These are phyloP conservation scores for Drosophila aff. DNA, from an alignment of 1,140 invertebrate genomes.

Conservation along the genomic window DNA sequence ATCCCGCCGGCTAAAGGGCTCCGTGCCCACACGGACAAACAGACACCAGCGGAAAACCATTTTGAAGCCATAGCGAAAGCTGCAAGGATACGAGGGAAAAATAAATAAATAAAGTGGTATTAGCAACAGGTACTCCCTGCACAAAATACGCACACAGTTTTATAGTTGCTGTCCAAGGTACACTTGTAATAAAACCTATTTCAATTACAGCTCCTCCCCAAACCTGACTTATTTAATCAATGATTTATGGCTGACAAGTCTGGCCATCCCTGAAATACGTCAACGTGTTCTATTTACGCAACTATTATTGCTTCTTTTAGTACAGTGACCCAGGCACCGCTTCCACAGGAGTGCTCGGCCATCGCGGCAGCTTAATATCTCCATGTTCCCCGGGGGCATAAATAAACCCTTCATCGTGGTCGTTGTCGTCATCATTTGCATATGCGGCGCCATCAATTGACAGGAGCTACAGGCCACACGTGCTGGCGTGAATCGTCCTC, in stretches of 20 bases:
- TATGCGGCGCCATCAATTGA: conserved; percentile 52
- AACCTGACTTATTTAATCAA: conserved; percentile 1
- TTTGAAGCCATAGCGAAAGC: conserved; percentile 94
- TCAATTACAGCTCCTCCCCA: background rate
- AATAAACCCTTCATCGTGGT: conserved; percentile 32
- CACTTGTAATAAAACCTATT: conserved; percentile 2
- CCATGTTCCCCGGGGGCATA: conserved; percentile 15
- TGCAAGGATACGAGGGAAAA: conserved; percentile 81
- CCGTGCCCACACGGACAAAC: conserved; percentile 89
- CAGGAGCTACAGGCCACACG: conserved; percentile 31
- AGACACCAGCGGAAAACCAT: conserved; percentile 94
- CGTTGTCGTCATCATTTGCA: conserved; percentile 61
- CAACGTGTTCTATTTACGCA: conserved; percentile 54
- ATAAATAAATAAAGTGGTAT: background rate
- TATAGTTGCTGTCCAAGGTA: background rate
- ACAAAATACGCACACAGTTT: background rate
- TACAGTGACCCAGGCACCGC: conserved; percentile 20
- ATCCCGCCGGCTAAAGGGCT: conserved; percentile 88
- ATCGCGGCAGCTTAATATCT: conserved; percentile 32
- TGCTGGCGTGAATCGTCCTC: conserved; percentile 23
- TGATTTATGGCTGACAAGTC: conserved; percentile 24
- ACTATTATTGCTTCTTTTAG: conserved; percentile 9
- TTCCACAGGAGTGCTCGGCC: conserved; percentile 33
- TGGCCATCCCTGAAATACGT: conserved; percentile 18
- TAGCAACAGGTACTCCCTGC: conserved; percentile 3